Percentiles rank a stretch among this genome's conserved stretches.
phyloP scores from a whole-genome alignment of 2,113 vertebrate genomes.

The Hiodon alosoides region DNA sequence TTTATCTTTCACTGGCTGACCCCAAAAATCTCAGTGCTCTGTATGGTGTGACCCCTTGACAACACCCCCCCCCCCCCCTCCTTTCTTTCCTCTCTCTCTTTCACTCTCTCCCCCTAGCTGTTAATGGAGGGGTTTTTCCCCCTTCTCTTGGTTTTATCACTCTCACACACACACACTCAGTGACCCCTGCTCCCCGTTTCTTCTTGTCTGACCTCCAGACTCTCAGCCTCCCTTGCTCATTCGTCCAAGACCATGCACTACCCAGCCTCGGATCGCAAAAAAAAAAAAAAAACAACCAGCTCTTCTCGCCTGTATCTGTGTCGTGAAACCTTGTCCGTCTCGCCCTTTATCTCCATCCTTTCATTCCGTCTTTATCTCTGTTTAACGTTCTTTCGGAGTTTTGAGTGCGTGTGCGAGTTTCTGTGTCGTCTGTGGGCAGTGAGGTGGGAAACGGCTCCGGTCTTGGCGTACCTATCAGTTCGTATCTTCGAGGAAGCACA shows the following conservation, averaged over 20 bases:
- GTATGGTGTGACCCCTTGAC: conserved; percentile 52
- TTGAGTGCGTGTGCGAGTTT: conserved; percentile 23
- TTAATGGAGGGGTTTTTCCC: conserved; percentile 56
- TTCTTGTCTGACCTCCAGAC: conserved; percentile 62
- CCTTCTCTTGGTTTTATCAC: conserved; percentile 54
- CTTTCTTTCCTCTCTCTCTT: conserved; percentile 34
- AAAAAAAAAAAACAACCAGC: not conserved
- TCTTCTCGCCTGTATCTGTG: conserved; percentile 35
- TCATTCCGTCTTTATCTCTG: conserved; percentile 22
- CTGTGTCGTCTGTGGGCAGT: conserved; percentile 29
- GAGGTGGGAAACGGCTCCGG: conserved; percentile 28
- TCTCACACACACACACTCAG: conserved; percentile 54
- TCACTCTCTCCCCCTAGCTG: conserved; percentile 42
- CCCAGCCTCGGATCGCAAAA: conserved; percentile 47
- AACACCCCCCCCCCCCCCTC: conserved; percentile 31
- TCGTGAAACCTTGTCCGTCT: conserved; percentile 43
- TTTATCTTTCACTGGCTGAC: conserved; percentile 44
- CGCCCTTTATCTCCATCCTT: conserved; percentile 29
- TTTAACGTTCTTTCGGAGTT: conserved; percentile 36
- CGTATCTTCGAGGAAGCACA: conserved; percentile 29
- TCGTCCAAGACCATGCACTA: conserved; percentile 48
- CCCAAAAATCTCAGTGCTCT: conserved; percentile 36
- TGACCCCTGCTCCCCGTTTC: conserved; percentile 71
- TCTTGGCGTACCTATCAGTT: conserved; percentile 24
- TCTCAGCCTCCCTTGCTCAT: conserved; percentile 49